Evolutionary conservation across 2,797 vertebrate genomes (phyloP).

Genomic region (Mus minutoides): DNA sequence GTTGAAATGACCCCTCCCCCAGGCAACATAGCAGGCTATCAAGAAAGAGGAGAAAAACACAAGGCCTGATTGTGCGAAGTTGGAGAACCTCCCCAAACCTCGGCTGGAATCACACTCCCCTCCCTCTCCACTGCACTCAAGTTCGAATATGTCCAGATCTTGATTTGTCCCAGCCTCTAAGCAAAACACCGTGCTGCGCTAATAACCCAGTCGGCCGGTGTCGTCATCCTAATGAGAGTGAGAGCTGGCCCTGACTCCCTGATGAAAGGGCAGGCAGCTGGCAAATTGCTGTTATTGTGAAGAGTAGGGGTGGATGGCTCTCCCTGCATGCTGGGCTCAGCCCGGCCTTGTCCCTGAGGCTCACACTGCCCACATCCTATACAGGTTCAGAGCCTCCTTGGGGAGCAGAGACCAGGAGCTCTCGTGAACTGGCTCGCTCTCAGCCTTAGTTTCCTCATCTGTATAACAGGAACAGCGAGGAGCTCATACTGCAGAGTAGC

Average conservation of each 20-base stretch:
- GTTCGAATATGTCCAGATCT: background rate
- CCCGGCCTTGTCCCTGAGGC: background rate
- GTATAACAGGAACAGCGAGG: background rate
- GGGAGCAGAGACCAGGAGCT: background rate
- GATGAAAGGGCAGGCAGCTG: slow-evolving; percentile 61
- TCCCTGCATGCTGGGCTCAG: background rate
- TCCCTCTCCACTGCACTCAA: background rate
- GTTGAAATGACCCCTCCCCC: background rate
- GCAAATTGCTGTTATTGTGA: slow-evolving; percentile 68
- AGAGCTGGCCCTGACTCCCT: slow-evolving; percentile 5
- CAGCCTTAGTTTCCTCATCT: background rate
- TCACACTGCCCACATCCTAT: background rate
- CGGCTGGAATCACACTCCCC: background rate
- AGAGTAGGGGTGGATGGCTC: background rate
- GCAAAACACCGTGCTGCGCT: background rate
- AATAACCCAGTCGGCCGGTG: slow-evolving; percentile 7
- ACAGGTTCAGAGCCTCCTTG: background rate
- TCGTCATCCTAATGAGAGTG: slow-evolving; percentile 36
- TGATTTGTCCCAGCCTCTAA: background rate
- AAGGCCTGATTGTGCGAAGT: background rate
- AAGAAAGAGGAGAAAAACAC: background rate
- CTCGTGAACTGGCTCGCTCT: background rate
- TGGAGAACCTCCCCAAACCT: background rate
- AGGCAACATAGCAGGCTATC: background rate
- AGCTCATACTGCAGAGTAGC: background rate